Conservation (phyloP, 2,113 vertebrate genomes). For the Equus quagga region DNA sequence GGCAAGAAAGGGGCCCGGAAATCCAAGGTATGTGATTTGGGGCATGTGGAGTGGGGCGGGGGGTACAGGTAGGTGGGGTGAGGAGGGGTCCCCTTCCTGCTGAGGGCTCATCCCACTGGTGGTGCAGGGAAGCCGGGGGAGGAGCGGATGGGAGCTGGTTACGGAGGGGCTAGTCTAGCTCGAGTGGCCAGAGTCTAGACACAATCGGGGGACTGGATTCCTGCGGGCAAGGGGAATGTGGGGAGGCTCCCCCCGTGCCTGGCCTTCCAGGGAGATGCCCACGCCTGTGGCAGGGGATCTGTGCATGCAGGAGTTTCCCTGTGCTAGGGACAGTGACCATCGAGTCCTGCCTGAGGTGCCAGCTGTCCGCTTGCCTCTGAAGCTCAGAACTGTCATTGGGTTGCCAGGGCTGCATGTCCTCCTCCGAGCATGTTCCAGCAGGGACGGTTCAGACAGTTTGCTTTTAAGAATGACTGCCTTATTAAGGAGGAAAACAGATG, state of each 20-base stretch:
- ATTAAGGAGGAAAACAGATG: neutral
- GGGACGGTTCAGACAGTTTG: neutral
- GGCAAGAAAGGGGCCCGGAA: constrained; percentile 93
- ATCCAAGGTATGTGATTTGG: constrained; percentile 90
- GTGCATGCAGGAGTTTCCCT: neutral
- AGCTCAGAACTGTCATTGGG: neutral
- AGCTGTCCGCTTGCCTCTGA: neutral
- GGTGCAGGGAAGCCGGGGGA: neutral
- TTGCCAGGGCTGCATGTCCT: neutral
- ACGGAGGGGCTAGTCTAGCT: neutral
- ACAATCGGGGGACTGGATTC: neutral
- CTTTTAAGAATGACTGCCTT: neutral
- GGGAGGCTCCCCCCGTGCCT: neutral
- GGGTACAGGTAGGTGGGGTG: neutral
- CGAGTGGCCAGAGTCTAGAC: neutral
- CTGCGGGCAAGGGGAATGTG: neutral
- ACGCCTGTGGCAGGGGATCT: neutral
- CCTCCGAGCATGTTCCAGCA: neutral
- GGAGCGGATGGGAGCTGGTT: neutral
- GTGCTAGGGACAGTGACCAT: neutral
- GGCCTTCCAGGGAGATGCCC: neutral
- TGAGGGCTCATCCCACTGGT: neutral
- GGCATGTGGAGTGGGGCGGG: neutral
- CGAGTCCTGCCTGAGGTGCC: neutral
- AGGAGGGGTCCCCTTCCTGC: neutral